These are phyloP conservation scores for Megaustenia siamemsis DNA, from an alignment of 2,888 invertebrate genomes.

Conservation along the genomic window DNA sequence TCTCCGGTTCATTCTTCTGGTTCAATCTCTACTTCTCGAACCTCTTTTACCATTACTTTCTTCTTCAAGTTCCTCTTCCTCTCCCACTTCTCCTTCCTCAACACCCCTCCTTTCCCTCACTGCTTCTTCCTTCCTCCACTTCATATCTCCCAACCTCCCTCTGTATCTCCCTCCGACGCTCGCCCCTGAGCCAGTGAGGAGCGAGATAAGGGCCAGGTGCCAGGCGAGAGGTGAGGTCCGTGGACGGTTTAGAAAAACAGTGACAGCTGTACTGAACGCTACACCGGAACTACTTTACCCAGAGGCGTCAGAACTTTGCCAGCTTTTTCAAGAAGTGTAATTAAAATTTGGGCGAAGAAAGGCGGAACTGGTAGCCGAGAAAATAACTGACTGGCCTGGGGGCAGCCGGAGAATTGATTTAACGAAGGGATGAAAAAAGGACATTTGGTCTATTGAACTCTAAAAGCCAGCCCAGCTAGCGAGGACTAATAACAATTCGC, in stretches of 20 bases:
- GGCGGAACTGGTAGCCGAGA: not conserved
- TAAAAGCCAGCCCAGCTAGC: not conserved
- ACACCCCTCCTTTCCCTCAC: not conserved
- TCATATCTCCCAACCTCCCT: not conserved
- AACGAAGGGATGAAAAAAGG: not conserved
- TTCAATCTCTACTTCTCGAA: too few relatives aligned
- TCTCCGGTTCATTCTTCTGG: too few relatives aligned
- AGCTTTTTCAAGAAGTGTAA: conserved; percentile 42
- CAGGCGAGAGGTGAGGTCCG: not conserved
- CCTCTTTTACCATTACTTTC: too few relatives aligned
- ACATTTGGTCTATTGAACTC: not conserved
- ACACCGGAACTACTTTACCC: not conserved
- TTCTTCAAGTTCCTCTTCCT: not conserved
- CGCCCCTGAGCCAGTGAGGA: not conserved
- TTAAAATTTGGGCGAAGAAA: conserved; percentile 22
- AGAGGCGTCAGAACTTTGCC: conserved; percentile 19
- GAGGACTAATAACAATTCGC: too few relatives aligned
- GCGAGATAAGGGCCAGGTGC: conserved; percentile 1
- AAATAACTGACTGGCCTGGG: not conserved
- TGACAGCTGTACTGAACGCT: conserved; percentile 31
- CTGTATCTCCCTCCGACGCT: not conserved
- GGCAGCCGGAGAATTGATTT: not conserved
- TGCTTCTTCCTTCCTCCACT: not conserved
- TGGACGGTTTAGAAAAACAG: not conserved
- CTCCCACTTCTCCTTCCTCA: not conserved